A percentile compares a stretch with the other conserved stretches of the same genome.
Conservation (phyloP, 2,113 vertebrate genomes). For the Raja brachyura region DNA sequence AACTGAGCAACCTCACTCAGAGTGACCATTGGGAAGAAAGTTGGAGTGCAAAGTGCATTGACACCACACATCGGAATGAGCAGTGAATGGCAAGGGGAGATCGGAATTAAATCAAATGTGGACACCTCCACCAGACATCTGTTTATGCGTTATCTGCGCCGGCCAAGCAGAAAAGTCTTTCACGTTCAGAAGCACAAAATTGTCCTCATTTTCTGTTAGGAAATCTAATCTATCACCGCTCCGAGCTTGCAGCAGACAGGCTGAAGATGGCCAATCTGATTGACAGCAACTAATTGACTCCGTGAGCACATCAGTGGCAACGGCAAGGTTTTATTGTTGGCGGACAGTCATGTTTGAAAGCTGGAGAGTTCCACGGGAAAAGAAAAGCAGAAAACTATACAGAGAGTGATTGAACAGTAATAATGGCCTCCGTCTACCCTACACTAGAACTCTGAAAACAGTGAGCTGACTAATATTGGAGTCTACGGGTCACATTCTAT, state of each 20-base stretch:
- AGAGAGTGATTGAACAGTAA: conserved; percentile 20
- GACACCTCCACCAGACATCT: not conserved
- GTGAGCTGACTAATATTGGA: not conserved
- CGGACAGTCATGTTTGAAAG: not conserved
- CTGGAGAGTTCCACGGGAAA: not conserved
- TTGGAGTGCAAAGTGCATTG: not conserved
- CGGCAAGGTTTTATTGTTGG: not conserved
- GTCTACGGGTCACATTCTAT: conserved; percentile 4
- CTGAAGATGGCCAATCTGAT: conserved; percentile 4
- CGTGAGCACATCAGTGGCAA: not conserved
- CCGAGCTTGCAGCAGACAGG: too few relatives aligned
- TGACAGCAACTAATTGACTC: conserved; percentile 2
- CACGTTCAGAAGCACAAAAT: not conserved
- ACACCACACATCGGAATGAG: not conserved
- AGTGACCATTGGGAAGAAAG: not conserved
- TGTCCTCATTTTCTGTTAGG: not conserved
- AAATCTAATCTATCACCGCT: not conserved
- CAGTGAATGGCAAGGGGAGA: not conserved
- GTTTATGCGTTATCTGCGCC: not conserved
- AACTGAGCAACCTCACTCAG: not conserved
- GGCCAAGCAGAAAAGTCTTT: not conserved
- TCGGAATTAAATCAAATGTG: not conserved
- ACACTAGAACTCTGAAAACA: not conserved
- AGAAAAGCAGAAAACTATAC: not conserved
- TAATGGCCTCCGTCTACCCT: not conserved